These are phyloP conservation scores for Tachina lurida DNA, from an alignment of 2,888 invertebrate species.

Conservation along the genomic window DNA sequence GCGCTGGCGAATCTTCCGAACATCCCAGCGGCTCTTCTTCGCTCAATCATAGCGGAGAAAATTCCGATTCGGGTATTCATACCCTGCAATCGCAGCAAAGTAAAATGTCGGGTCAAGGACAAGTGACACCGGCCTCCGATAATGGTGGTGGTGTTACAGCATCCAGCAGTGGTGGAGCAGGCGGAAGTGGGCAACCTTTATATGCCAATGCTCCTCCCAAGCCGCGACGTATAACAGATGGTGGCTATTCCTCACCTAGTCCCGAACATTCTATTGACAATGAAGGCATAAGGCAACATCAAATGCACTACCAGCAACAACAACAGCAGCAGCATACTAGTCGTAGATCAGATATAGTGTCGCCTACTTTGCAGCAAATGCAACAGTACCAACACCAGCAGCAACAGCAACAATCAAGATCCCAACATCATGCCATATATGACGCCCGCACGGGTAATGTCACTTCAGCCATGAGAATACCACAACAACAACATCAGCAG, in stretches of 20 bases:
- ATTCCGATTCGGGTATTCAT: slow-evolving; percentile 83
- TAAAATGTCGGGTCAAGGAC: slow-evolving; percentile 79
- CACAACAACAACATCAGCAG: slow-evolving; percentile 78
- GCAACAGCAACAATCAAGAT: slow-evolving; percentile 74
- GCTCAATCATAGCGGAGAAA: slow-evolving; percentile 82
- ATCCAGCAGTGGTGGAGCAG: slow-evolving; percentile 76
- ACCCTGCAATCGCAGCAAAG: slow-evolving; percentile 82
- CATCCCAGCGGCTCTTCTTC: slow-evolving; percentile 82
- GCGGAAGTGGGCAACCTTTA: slow-evolving; percentile 86
- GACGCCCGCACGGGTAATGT: slow-evolving; percentile 84
- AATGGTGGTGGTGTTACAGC: slow-evolving; percentile 75
- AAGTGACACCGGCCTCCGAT: slow-evolving; percentile 81
- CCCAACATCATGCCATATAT: slow-evolving; percentile 84
- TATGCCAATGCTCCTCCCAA: slow-evolving; percentile 96
- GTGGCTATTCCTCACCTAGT: slow-evolving; percentile 89
- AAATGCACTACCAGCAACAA: slow-evolving; percentile 66
- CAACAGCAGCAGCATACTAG: slow-evolving; percentile 82
- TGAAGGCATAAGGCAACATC: slow-evolving; percentile 76
- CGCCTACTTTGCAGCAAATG: slow-evolving; percentile 80
- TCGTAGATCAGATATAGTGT: slow-evolving; percentile 78
- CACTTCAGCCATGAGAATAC: slow-evolving; percentile 80
- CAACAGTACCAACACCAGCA: slow-evolving; percentile 75
- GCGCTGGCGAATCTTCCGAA: slow-evolving; percentile 79
- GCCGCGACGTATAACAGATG: slow-evolving; percentile 90
- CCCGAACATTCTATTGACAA: slow-evolving; percentile 85